Evolutionary conservation across 2,888 invertebrate species (phyloP).

Genomic region (Sturmia bella): DNA sequence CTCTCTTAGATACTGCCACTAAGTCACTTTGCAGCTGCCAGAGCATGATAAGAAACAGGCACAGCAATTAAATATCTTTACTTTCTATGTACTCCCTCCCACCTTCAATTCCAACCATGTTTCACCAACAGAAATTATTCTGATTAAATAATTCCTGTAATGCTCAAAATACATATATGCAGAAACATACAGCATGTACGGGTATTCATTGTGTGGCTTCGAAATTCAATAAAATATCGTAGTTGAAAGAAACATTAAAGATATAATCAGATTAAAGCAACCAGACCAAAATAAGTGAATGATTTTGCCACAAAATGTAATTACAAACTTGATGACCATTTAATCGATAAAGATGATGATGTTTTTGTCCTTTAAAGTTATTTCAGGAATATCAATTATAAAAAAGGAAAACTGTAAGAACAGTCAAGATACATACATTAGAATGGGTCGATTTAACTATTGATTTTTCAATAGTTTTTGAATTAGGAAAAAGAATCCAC

Average conservation of each 20-base stretch:
- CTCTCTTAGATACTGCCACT: too few relatives aligned
- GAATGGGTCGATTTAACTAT: too few relatives aligned
- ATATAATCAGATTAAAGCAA: slow-evolving; percentile 21
- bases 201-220: too few relatives aligned
- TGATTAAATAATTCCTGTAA: slow-evolving; percentile 3
- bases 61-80: slow-evolving; percentile 35
- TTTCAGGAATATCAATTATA: too few relatives aligned
- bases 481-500: too few relatives aligned
- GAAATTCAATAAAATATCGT: background rate
- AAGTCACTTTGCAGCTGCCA: slow-evolving; percentile 25
- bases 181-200: background rate
- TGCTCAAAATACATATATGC: background rate
- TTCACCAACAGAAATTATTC: slow-evolving; percentile 27
- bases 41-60: slow-evolving; percentile 41
- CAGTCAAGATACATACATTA: too few relatives aligned
- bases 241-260: background rate
- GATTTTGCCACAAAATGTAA: slow-evolving; percentile 48
- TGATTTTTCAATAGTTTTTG: too few relatives aligned
- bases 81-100: background rate
- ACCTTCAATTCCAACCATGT: background rate
- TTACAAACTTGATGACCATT: slow-evolving; percentile 51
- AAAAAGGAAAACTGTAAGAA: too few relatives aligned
- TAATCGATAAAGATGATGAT: slow-evolving; percentile 35
- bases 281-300: slow-evolving; percentile 23
- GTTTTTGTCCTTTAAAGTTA: background rate